phyloP scores from a whole-genome alignment of 2,797 vertebrate species.

The Champsocephalus gunnari region DNA sequence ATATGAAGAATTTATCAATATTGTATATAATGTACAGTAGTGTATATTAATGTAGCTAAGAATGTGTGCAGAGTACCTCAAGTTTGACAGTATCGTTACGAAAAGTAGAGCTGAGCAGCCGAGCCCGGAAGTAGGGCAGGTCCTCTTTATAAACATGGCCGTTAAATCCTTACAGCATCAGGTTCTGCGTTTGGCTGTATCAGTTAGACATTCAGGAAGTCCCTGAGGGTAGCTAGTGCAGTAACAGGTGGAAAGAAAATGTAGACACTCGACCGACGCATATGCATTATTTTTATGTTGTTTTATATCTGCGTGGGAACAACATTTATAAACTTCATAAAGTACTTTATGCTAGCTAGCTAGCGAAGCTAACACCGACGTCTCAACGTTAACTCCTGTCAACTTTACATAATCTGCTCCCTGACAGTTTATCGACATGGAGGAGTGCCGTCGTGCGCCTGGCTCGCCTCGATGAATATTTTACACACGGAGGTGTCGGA shows the following conservation, averaged over 20 bases:
- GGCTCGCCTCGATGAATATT: constrained; percentile 54
- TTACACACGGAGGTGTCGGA: constrained; percentile 31
- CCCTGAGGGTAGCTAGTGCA: constrained; percentile 30
- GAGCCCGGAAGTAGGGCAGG: constrained; percentile 78
- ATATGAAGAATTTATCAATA: not conserved
- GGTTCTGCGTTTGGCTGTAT: constrained; percentile 62
- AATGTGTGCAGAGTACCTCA: fast-evolving
- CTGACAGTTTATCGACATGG: constrained; percentile 49
- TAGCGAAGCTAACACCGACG: constrained; percentile 72
- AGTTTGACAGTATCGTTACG: constrained; percentile 16
- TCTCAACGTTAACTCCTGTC: constrained; percentile 67
- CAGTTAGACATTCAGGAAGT: constrained; percentile 73
- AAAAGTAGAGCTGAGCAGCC: constrained; percentile 11
- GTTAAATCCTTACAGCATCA: constrained; percentile 64
- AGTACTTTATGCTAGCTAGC: constrained; percentile 67
- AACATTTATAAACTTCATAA: constrained; percentile 58
- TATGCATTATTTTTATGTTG: not conserved
- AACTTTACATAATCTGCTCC: constrained; percentile 61
- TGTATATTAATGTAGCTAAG: fast-evolving
- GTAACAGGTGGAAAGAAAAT: constrained; percentile 73
- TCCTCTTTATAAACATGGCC: constrained; percentile 80
- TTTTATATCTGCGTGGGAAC: constrained; percentile 5
- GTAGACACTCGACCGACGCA: constrained; percentile 41
- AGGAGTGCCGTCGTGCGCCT: constrained; percentile 41
- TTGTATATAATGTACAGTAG: not conserved